Percentiles rank a stretch among this genome's conserved stretches.
Conservation (phyloP, 2,888 invertebrate species). For the Antheraea assamensis region DNA sequence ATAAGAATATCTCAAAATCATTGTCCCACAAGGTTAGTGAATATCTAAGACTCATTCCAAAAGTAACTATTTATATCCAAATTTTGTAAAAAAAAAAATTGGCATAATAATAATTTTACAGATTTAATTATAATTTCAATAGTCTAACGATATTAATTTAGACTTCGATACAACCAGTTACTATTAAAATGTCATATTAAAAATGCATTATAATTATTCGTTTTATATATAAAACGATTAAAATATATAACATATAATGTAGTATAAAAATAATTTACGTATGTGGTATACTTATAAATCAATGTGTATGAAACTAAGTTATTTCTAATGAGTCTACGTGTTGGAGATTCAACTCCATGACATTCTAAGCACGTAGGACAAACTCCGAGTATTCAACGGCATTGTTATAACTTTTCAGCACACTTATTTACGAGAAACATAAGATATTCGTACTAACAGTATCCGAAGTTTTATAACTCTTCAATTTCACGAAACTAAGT, state of each 20-base stretch:
- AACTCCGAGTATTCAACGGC: conserved; percentile 40
- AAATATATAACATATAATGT: not conserved
- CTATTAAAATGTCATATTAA: not conserved
- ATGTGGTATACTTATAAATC: not conserved
- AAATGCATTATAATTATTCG: too few species aligned
- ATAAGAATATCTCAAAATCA: too few species aligned
- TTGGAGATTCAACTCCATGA: not conserved
- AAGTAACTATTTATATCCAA: too few species aligned
- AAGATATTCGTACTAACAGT: conserved; percentile 12
- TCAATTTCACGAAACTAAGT: conserved; percentile 39
- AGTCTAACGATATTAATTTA: not conserved
- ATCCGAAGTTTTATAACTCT: conserved; percentile 35
- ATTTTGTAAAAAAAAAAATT: too few species aligned
- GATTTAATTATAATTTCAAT: not conserved
- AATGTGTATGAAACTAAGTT: not conserved
- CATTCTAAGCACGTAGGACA: conserved; percentile 42
- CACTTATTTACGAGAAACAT: conserved; percentile 42
- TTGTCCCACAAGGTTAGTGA: too few species aligned
- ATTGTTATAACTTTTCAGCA: conserved; percentile 39
- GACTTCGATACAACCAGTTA: not conserved
- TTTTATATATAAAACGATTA: not conserved
- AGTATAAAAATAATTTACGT: not conserved
- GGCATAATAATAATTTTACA: too few species aligned
- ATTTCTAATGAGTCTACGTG: not conserved
- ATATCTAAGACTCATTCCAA: too few species aligned